phyloP scores from a whole-genome alignment of 2,888 invertebrate genomes.

The Limnephilus marmoratus region DNA sequence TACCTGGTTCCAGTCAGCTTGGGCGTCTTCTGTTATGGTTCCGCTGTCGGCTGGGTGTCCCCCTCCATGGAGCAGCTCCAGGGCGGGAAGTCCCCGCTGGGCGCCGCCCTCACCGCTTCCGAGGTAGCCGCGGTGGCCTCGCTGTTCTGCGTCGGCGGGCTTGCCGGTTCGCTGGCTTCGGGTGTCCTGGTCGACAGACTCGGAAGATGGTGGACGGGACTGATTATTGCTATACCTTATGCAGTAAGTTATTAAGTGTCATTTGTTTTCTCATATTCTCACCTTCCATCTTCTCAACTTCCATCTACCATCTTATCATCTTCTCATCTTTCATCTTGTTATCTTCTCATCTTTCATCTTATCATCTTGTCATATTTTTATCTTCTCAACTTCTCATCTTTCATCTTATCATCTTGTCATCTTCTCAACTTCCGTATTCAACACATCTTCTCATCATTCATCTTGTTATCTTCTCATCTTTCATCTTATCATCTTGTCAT shows the following conservation, averaged over 20 bases:
- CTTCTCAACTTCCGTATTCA: too few species aligned
- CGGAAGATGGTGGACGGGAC: slow-evolving; percentile 77
- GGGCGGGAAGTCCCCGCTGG: slow-evolving; percentile 73
- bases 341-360: too few species aligned
- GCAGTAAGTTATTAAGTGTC: slow-evolving; percentile 71
- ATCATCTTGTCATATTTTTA: too few species aligned
- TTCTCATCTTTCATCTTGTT: too few species aligned
- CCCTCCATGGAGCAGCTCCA: slow-evolving; percentile 77
- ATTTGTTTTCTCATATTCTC: too few species aligned
- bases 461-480: too few species aligned
- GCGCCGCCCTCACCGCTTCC: slow-evolving; percentile 74
- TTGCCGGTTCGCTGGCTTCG: slow-evolving; percentile 77
- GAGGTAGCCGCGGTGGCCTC: slow-evolving; percentile 79
- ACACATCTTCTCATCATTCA: too few species aligned
- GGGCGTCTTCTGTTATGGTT: slow-evolving; percentile 77
- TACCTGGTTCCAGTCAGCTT: slow-evolving; percentile 74
- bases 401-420: too few species aligned
- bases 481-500: too few species aligned
- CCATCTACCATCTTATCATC: too few species aligned
- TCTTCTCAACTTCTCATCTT: too few species aligned
- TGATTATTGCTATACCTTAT: slow-evolving; percentile 77
- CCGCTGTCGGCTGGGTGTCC: slow-evolving; percentile 79
- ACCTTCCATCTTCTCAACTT: too few species aligned
- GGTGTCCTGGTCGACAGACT: slow-evolving; percentile 76
- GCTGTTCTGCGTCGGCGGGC: slow-evolving; percentile 77